Conservation (phyloP, 1,140 invertebrate species). For the Zaprionus taronus region DNA sequence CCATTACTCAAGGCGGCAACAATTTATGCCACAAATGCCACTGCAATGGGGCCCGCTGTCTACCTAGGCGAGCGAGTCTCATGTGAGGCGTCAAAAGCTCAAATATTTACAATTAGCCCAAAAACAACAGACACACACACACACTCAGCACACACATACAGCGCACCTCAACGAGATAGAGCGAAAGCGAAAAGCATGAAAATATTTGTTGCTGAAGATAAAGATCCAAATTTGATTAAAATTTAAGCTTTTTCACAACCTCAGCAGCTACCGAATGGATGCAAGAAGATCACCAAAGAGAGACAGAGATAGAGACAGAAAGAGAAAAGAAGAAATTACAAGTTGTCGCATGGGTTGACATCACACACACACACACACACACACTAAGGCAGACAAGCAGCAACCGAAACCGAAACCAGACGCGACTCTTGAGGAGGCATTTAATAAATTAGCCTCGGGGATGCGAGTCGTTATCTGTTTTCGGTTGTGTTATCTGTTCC, state of each 20-base stretch:
- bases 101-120: conserved; percentile 73
- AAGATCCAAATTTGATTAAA: conserved; percentile 83
- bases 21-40: conserved; percentile 71
- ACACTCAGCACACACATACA: not conserved
- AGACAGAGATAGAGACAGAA: too few species aligned
- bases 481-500: conserved; percentile 35
- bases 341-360: conserved; percentile 58
- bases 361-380: conserved; percentile 35
- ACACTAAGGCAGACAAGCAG: not conserved
- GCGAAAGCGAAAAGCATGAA: conserved; percentile 61
- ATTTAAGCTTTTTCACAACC: conserved; percentile 83
- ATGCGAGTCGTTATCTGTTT: conserved; percentile 57
- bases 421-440: conserved; percentile 35
- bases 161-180: conserved; percentile 45
- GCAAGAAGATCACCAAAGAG: conserved; percentile 11
- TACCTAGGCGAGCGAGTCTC: conserved; percentile 22
- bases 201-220: conserved; percentile 79
- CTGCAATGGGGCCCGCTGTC: conserved; percentile 55
- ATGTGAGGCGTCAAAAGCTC: conserved; percentile 81
- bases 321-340: conserved; percentile 63
- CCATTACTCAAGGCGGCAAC: conserved; percentile 72
- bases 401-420: not conserved
- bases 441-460: conserved; percentile 74
- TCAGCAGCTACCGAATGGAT: conserved; percentile 63
- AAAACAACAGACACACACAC: conserved; percentile 18